A percentile compares a stretch with the other conserved stretches of the same genome.
Evolutionary conservation across 2,797 vertebrate species (phyloP).

Genomic region (Acanthopagrus latus): DNA sequence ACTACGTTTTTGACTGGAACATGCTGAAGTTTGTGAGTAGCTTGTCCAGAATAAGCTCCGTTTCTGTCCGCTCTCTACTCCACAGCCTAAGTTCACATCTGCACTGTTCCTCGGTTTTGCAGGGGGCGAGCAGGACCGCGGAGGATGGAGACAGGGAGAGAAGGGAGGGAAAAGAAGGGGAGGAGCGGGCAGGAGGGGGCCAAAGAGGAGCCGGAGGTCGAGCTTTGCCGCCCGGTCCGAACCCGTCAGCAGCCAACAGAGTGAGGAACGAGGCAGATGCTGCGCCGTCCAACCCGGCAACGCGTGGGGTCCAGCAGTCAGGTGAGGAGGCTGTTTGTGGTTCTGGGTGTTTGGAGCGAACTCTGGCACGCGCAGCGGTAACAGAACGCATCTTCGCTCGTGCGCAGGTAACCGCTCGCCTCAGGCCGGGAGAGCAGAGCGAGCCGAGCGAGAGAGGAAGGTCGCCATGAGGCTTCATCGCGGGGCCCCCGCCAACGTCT

Average conservation of each 20-base stretch:
- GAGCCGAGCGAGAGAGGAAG: constrained; percentile 96
- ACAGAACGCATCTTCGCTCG: background rate
- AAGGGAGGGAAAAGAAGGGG: constrained; percentile 79
- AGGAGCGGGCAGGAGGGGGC: constrained; percentile 86
- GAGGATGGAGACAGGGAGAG: constrained; percentile 95
- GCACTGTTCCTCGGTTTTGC: constrained; percentile 20
- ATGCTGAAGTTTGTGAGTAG: constrained; percentile 97
- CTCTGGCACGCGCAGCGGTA: background rate
- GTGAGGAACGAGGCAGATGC: constrained; percentile 92
- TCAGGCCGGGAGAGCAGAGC: constrained; percentile 90
- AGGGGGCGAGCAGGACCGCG: constrained; percentile 93
- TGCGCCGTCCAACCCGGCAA: constrained; percentile 89
- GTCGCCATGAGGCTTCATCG: constrained; percentile 98
- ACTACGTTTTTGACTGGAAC: constrained; percentile 99
- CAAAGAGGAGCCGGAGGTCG: constrained; percentile 88
- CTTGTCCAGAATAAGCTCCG: too few relatives aligned
- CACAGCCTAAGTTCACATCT: background rate
- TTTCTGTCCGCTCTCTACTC: background rate
- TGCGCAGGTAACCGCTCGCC: constrained; percentile 93
- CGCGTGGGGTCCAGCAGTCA: constrained; percentile 92
- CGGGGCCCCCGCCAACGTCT: constrained; percentile 95
- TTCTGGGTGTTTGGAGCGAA: background rate
- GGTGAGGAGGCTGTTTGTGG: constrained; percentile 75
- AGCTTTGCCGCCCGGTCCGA: constrained; percentile 90
- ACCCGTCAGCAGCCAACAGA: constrained; percentile 91